Conservation (phyloP, 2,888 invertebrate species). For the Ashinkailepas kermadecensis region DNA sequence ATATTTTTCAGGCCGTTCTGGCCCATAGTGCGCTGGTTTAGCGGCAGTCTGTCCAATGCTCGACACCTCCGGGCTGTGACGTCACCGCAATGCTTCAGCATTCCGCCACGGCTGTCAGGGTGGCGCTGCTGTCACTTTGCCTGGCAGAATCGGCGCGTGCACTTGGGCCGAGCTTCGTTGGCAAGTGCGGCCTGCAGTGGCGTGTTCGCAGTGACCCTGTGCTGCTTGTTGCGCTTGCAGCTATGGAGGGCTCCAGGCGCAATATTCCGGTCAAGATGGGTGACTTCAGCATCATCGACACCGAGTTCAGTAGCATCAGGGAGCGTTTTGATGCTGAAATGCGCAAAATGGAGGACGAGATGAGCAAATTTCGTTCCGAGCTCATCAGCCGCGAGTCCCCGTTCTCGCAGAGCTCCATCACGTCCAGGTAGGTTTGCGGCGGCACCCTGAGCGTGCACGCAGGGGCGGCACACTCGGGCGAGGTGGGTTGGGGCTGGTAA, state of each 20-base stretch:
- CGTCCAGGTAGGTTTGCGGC: conserved; percentile 28
- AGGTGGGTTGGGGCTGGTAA: not conserved
- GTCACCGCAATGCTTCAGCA: no score
- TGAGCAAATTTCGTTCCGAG: conserved; percentile 88
- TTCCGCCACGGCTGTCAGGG: no score
- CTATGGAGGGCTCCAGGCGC: conserved; percentile 31
- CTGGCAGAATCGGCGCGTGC: no score
- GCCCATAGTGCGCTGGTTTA: no score
- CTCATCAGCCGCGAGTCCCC: conserved; percentile 86
- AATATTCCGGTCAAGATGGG: conserved; percentile 73
- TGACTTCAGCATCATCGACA: conserved; percentile 91
- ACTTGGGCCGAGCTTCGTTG: no score
- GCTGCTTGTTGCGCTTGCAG: not conserved
- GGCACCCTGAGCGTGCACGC: not conserved
- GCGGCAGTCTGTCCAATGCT: no score
- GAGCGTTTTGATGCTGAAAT: conserved; percentile 94
- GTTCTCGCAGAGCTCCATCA: conserved; percentile 54
- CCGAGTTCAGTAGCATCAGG: conserved; percentile 91
- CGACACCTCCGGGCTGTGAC: no score
- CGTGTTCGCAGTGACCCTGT: no score
- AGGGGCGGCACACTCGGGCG: not conserved
- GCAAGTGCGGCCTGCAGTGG: no score
- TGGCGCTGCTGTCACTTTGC: no score
- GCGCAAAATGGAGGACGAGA: conserved; percentile 97
- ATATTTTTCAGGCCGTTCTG: no score